These are phyloP conservation scores for Pachliopta kotzebuea DNA, from an alignment of 2,888 invertebrate genomes.

Conservation along the genomic window DNA sequence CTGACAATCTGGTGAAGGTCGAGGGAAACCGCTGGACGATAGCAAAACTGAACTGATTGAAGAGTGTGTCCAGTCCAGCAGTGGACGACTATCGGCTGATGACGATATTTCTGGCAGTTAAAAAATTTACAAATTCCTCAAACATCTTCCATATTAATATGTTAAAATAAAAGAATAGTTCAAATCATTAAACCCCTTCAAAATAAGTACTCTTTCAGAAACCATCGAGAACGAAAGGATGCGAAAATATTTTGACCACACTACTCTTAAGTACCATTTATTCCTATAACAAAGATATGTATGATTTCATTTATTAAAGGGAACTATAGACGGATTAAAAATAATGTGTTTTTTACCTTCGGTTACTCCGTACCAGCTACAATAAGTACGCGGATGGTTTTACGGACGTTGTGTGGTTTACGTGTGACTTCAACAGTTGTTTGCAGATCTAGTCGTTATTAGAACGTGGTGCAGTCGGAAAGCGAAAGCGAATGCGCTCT, in stretches of 20 bases:
- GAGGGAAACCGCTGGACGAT: too few relatives aligned
- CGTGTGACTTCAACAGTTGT: conserved; percentile 50
- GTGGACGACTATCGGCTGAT: too few relatives aligned
- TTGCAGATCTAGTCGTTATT: conserved; percentile 40
- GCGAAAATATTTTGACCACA: background rate
- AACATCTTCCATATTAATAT: too few relatives aligned
- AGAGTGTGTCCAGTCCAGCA: too few relatives aligned
- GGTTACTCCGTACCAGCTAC: conserved; percentile 4
- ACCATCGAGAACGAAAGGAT: background rate
- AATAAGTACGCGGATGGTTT: conserved; percentile 39
- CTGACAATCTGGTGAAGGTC: too few relatives aligned
- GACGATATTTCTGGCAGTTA: too few relatives aligned
- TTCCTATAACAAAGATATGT: conserved; percentile 34
- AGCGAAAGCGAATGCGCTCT: background rate
- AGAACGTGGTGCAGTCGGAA: background rate
- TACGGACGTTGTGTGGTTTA: conserved; percentile 42
- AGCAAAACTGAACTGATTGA: too few relatives aligned
- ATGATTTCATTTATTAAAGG: conserved; percentile 22
- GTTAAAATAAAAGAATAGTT: too few relatives aligned
- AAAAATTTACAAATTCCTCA: too few relatives aligned
- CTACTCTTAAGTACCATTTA: conserved; percentile 26
- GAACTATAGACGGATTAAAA: conserved; percentile 22
- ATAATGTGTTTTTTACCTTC: conserved; percentile 10
- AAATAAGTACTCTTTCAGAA: too few relatives aligned
- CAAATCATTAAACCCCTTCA: too few relatives aligned